Evolutionary conservation across 2,888 invertebrate species (phyloP).

Genomic region (Polydrusus pterygomalis): DNA sequence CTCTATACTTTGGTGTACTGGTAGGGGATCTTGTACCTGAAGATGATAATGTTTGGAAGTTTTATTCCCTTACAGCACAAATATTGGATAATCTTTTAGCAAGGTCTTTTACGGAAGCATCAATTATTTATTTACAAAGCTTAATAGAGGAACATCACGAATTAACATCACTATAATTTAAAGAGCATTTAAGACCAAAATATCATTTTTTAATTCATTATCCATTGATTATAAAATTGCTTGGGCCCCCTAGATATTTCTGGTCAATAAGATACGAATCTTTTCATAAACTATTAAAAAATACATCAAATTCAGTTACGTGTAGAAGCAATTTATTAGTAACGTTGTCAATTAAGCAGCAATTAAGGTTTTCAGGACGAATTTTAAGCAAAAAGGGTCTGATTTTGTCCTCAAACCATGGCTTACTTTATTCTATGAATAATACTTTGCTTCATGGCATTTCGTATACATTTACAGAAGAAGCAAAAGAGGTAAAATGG

Average conservation of each 20-base stretch:
- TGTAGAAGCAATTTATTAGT: constrained; percentile 24
- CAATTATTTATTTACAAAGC: constrained; percentile 1
- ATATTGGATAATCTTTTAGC: constrained; percentile 20
- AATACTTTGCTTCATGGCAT: not conserved
- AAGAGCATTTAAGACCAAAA: constrained; percentile 47
- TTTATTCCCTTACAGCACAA: not conserved
- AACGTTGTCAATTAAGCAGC: constrained; percentile 18
- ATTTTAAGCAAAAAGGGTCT: constrained; percentile 18
- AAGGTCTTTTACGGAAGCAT: constrained; percentile 10
- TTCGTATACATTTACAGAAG: not conserved
- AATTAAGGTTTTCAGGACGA: constrained; percentile 20
- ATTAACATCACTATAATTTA: too few relatives aligned
- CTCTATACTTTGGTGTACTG: constrained; percentile 5
- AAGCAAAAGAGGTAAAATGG: not conserved
- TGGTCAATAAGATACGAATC: constrained; percentile 46
- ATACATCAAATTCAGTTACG: constrained; percentile 9
- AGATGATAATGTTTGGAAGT: not conserved
- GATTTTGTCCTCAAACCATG: not conserved
- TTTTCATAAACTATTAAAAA: constrained; percentile 30
- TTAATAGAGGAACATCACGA: constrained; percentile 23
- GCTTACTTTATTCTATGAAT: not conserved
- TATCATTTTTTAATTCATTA: constrained; percentile 52
- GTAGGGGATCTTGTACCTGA: constrained; percentile 17
- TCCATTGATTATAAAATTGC: constrained; percentile 39
- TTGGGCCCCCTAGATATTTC: constrained; percentile 47